Base-by-base conservation (phyloP, 1,140 invertebrate genomes). In the Stenopsyche tienmushanensis region DNA sequence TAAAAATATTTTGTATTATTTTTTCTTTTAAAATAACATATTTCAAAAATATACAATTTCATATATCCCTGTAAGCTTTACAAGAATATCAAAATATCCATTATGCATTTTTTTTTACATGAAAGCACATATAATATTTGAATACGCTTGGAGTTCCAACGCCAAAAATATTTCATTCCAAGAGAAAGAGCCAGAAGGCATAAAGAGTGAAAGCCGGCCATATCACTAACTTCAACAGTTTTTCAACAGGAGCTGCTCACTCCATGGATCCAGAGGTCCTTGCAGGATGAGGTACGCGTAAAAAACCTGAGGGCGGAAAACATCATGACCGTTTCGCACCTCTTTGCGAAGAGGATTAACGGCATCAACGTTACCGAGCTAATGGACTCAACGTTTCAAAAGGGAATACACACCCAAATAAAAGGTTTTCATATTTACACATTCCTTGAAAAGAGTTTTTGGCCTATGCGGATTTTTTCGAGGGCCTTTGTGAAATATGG, bases 211-310 rank as follows among this genome's bases (percentile, higher is more conserved):
- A n/a, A n/a, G n/a, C n/a, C n/a, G n/a, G n/a, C n/a, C n/a, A n/a
- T n/a, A n/a, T n/a, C n/a, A n/a, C n/a, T n/a, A n/a, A n/a, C n/a
- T n/a, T n/a, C n/a, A n/a, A n/a, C n/a, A n/a, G n/a, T n/a, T n/a
- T n/a, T n/a, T n/a, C n/a, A n/a, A n/a, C n/a, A 70, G 67, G 60
- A 66, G 34, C 41, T 41, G 23, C 42, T 70, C 8, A 70, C 64
- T 24, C 60, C 64, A 9, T 70, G 64, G 64, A 70, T 70, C 21
- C 44, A 64, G 26, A 55, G 39, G 23, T 58, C 64, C 26, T 21
- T 70, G 34, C 44, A 60, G 15, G 44, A 55, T 18, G 53, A 66
- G 57, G 45, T 49, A 15, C 64, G 60, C 7, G 58, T 62, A 10
- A 70, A 66, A 29, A 70, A 66, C 25, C 26, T 66, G 15, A 34